Percentiles rank a stretch among this genome's conserved stretches.
phyloP scores from a whole-genome alignment of 2,113 vertebrate species.

The Hemibagrus wyckioides region DNA sequence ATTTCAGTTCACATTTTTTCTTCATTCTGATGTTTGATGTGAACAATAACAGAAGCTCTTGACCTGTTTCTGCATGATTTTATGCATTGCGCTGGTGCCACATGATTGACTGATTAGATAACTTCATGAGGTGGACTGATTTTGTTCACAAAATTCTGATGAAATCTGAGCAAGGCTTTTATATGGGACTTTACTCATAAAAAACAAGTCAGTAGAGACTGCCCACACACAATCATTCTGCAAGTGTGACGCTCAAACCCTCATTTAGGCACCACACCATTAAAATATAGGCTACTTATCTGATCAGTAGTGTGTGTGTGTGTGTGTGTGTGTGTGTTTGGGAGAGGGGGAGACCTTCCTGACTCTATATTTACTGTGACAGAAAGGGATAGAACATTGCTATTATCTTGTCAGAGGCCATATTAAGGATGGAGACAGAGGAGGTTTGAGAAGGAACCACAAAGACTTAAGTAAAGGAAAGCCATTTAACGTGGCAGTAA shows the following conservation, averaged over 20 bases:
- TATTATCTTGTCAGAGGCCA: slow-evolving; percentile 57
- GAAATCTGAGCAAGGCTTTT: not conserved
- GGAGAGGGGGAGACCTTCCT: not conserved
- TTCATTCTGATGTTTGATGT: too few relatives aligned
- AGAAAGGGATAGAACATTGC: slow-evolving; percentile 26
- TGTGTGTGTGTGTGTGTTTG: slow-evolving; percentile 24
- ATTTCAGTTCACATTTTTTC: too few relatives aligned
- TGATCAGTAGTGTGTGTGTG: slow-evolving; percentile 33
- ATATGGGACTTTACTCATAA: slow-evolving; percentile 16
- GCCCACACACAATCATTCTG: slow-evolving; percentile 12
- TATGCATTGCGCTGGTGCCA: too few relatives aligned
- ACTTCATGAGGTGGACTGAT: too few relatives aligned
- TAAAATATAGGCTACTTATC: slow-evolving; percentile 48
- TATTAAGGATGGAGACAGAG: slow-evolving; percentile 27
- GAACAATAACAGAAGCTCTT: too few relatives aligned
- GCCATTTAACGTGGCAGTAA: not conserved
- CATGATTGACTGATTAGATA: too few relatives aligned
- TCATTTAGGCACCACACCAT: slow-evolving; percentile 45
- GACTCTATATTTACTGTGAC: slow-evolving; percentile 56
- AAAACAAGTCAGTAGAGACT: slow-evolving; percentile 25
- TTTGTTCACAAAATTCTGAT: not conserved
- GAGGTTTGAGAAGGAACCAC: slow-evolving; percentile 10
- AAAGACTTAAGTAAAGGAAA: slow-evolving; percentile 8
- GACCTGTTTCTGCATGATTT: too few relatives aligned
- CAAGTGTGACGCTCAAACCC: slow-evolving; percentile 10